Base-by-base conservation (phyloP, 2,113 vertebrate species). In the Neodon shergylaensis region DNA sequence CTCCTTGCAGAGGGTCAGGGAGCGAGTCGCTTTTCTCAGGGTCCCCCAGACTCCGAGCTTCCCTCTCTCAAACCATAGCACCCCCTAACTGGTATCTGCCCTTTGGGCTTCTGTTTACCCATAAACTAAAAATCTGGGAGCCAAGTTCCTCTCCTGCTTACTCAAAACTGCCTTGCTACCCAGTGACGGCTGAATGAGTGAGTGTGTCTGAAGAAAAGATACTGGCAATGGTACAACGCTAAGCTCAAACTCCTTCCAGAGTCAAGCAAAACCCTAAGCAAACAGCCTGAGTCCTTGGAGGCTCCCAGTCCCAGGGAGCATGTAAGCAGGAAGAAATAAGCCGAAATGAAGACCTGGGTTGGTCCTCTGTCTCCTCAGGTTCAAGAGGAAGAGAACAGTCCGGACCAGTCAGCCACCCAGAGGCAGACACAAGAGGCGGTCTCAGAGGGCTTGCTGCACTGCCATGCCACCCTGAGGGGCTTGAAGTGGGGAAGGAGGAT, bases 201-300 rank as follows among this genome's bases (percentile, higher is more conserved):
- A 44, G 39, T 52, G 22, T 58, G 7, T 42, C 7, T 33, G 24
- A 81, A 66, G 47, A 88, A 82, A n/a, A 54, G 42, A 19, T 14
- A 8, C 26, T 4, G 3, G 3, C 7, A 1, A 70, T 36, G 19
- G 17, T 47, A 31, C 44, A 49, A 47, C 13, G 47, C 47, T 47
- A 91, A 86, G 78, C 44, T 49, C 33, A 39, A 42, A 72, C 42
- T 49, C 52, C 17, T 91, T 22, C 82, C 61, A 78, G 70, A 95
- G 61, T 66, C 44, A 70, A 86, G 31, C 89, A 86, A 91, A 95
- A 78, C n/a, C 9, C 16, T 33, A 13, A 44, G 26, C 77, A 86
- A 33, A 39, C 39, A 61, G 47, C 66, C 65, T 33, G 87, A 92
- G 44, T 14, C 33, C 47, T 31, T 84, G 82, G 42, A 0, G 33